A percentile compares a stretch with the other conserved stretches of the same genome.
These are phyloP conservation scores for Pinna nobilis DNA, from an alignment of 1,140 invertebrate species.

Conservation along the genomic window DNA sequence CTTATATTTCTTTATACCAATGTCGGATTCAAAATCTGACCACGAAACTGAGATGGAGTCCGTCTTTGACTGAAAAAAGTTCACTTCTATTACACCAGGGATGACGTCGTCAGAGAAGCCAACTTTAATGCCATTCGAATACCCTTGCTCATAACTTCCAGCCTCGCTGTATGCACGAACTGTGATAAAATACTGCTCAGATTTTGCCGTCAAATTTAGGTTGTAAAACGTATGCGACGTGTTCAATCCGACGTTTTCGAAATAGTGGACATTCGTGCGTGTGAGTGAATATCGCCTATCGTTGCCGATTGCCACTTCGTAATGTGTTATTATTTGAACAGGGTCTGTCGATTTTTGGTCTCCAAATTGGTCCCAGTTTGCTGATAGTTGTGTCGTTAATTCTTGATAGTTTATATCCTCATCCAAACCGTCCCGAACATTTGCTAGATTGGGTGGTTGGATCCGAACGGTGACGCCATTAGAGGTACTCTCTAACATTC, in stretches of 20 bases:
- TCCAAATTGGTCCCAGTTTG: slow-evolving; percentile 54
- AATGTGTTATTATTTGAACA: slow-evolving; percentile 42
- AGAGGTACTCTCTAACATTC: slow-evolving; percentile 33
- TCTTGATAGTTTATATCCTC: slow-evolving; percentile 49
- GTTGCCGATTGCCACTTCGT: slow-evolving; percentile 50
- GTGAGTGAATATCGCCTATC: slow-evolving; percentile 30
- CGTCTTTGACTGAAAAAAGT: slow-evolving; percentile 31
- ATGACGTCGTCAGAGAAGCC: slow-evolving; percentile 39
- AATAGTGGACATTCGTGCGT: slow-evolving; percentile 40
- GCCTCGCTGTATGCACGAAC: slow-evolving; percentile 48
- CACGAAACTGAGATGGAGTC: slow-evolving; percentile 37
- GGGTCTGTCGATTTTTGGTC: slow-evolving; percentile 20
- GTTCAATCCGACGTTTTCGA: slow-evolving; percentile 46
- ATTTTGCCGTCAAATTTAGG: slow-evolving; percentile 49
- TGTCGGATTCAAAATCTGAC: slow-evolving; percentile 46
- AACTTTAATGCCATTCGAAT: slow-evolving; percentile 48
- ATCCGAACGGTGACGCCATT: slow-evolving; percentile 53
- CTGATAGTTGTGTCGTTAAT: slow-evolving; percentile 31
- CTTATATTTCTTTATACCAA: slow-evolving; percentile 44
- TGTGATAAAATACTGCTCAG: slow-evolving; percentile 48
- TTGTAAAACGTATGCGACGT: slow-evolving; percentile 34
- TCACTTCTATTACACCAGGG: slow-evolving; percentile 33
- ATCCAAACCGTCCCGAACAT: slow-evolving; percentile 43
- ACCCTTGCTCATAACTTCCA: slow-evolving; percentile 43
- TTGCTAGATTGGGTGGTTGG: slow-evolving; percentile 38